Conservation (phyloP, 2,797 vertebrate species). For the Staurois parvus region DNA sequence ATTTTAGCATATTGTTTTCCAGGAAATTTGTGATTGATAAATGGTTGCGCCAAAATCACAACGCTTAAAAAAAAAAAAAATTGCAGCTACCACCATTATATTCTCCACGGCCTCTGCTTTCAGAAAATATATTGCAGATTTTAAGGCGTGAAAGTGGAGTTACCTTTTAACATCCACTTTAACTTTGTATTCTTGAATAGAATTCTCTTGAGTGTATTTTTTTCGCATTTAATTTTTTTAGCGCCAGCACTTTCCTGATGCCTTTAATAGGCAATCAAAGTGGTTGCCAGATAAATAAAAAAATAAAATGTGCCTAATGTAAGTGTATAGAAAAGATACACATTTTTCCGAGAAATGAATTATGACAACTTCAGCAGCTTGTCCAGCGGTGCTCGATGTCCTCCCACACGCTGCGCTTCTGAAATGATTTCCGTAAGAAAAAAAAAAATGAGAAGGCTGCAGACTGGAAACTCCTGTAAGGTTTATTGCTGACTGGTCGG, state of each 20-base stretch:
- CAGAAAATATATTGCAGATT: too few relatives aligned
- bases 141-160: too few relatives aligned
- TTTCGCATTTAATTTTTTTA: neutral
- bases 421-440: conserved; percentile 6
- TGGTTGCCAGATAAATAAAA: neutral
- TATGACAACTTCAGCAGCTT: conserved; percentile 4
- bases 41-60: too few relatives aligned
- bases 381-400: neutral
- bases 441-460: neutral
- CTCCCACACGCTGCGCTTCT: conserved; percentile 27
- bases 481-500: neutral
- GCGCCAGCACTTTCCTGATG: neutral
- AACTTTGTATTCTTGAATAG: too few relatives aligned
- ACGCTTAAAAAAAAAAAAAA: too few relatives aligned
- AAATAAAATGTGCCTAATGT: neutral
- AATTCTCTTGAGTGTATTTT: neutral
- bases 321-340: neutral
- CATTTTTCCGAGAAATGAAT: conserved; percentile 30
- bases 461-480: conserved; percentile 21
- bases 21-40: too few relatives aligned
- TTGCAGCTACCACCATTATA: too few relatives aligned
- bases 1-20: too few relatives aligned
- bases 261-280: conserved; percentile 9
- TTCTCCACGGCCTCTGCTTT: too few relatives aligned
- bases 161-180: too few relatives aligned